phyloP scores from a whole-genome alignment of 2,797 vertebrate genomes.

The Danio aesculapii region DNA sequence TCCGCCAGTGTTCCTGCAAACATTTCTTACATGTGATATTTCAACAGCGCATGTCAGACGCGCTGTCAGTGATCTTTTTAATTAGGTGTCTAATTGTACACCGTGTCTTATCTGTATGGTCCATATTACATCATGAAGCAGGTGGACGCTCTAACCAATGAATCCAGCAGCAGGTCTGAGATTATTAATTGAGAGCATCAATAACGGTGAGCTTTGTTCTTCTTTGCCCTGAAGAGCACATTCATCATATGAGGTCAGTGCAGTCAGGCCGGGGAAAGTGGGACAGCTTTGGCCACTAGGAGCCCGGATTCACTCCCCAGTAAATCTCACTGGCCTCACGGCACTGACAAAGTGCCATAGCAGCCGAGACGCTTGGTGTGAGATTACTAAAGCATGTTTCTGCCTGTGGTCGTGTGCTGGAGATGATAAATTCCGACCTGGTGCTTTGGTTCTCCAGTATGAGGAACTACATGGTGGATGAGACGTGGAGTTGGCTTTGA shows the following conservation, averaged over 20 bases:
- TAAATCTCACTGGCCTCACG: conserved; percentile 67
- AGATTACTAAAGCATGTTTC: conserved; percentile 72
- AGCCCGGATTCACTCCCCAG: conserved; percentile 64
- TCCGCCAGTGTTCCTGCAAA: conserved; percentile 16
- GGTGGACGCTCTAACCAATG: conserved; percentile 48
- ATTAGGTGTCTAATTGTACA: conserved; percentile 53
- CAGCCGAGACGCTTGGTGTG: conserved; percentile 67
- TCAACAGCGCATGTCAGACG: conserved; percentile 22
- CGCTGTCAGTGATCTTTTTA: conserved; percentile 39
- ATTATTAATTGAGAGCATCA: conserved; percentile 83
- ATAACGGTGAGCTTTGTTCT: conserved; percentile 74
- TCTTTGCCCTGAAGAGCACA: conserved; percentile 69
- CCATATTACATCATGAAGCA: conserved; percentile 37
- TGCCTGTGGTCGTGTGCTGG: conserved; percentile 69
- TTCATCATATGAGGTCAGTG: conserved; percentile 79
- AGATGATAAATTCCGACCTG: conserved; percentile 70
- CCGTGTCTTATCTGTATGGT: conserved; percentile 47
- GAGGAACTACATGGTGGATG: conserved; percentile 34
- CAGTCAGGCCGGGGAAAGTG: conserved; percentile 73
- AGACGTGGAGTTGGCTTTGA: conserved; percentile 21
- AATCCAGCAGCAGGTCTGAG: conserved; percentile 62
- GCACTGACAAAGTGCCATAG: conserved; percentile 71
- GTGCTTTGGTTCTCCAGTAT: conserved; percentile 57
- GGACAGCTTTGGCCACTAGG: conserved; percentile 73
- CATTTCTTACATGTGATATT: conserved; percentile 27